phyloP scores from a whole-genome alignment of 2,888 invertebrate genomes.

The Orthonevra nobilis region DNA sequence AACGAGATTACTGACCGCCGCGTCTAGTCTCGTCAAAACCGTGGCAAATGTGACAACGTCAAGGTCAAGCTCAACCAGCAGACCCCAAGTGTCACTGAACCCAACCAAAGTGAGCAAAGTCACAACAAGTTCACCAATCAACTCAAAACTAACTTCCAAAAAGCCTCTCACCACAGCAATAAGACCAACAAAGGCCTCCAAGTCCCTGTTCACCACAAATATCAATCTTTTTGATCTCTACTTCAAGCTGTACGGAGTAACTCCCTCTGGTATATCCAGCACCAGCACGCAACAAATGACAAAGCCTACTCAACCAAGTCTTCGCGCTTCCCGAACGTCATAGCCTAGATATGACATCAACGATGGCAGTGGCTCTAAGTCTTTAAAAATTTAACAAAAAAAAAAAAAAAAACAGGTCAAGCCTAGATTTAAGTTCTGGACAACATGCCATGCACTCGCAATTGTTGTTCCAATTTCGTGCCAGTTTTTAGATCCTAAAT shows the following conservation, averaged over 20 bases:
- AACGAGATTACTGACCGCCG: background rate
- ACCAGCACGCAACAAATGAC: constrained; percentile 5
- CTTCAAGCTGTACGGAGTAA: constrained; percentile 39
- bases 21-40: background rate
- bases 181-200: background rate
- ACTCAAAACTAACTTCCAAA: background rate
- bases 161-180: constrained; percentile 15
- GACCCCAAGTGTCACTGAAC: constrained; percentile 29
- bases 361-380: constrained; percentile 42
- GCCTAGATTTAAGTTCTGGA: constrained; percentile 17
- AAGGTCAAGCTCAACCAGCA: too few relatives aligned
- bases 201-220: constrained; percentile 21
- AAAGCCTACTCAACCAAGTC: constrained; percentile 27
- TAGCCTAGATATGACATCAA: constrained; percentile 28
- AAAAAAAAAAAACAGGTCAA: constrained; percentile 40
- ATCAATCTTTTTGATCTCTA: constrained; percentile 53
- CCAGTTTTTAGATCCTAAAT: constrained; percentile 39
- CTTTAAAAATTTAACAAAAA: constrained; percentile 6
- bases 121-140: constrained; percentile 14
- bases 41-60: background rate
- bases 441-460: background rate
- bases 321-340: constrained; percentile 27
- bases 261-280: constrained; percentile 23
- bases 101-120: background rate
- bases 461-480: constrained; percentile 33